phyloP scores from a whole-genome alignment of 2,113 vertebrate genomes.

The Phalacrocorax carbo region DNA sequence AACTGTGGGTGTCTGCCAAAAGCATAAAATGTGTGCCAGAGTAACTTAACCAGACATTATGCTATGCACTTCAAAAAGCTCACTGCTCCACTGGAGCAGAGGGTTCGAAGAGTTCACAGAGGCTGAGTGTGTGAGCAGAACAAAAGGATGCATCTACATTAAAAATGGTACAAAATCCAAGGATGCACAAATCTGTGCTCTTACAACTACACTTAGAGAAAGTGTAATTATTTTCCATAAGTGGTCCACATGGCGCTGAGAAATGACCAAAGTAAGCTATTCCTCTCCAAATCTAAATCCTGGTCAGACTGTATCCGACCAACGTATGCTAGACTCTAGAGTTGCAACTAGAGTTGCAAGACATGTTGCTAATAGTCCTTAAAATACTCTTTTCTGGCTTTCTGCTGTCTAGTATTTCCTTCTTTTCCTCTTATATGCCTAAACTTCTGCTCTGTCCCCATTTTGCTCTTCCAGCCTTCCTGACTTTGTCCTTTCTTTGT shows the following conservation, averaged over 20 bases:
- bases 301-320: background rate
- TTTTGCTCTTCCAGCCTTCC: background rate
- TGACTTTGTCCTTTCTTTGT: background rate
- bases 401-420: background rate
- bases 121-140: background rate
- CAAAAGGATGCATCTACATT: background rate
- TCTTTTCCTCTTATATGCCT: background rate
- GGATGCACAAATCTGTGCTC: background rate
- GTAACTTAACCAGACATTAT: background rate
- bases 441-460: background rate
- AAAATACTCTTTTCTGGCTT: background rate
- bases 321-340: background rate
- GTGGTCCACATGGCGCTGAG: background rate
- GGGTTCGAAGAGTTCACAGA: conserved; percentile 22
- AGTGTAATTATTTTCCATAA: background rate
- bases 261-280: background rate
- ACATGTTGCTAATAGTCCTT: background rate
- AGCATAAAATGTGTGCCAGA: background rate
- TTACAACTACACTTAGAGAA: background rate
- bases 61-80: conserved; percentile 10
- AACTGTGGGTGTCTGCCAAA: conserved; percentile 30
- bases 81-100: background rate
- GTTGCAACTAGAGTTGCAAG: background rate
- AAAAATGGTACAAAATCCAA: conserved; percentile 9
- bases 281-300: background rate